Base-by-base conservation (phyloP, 2,113 vertebrate species). In the Cisticola juncidis region DNA sequence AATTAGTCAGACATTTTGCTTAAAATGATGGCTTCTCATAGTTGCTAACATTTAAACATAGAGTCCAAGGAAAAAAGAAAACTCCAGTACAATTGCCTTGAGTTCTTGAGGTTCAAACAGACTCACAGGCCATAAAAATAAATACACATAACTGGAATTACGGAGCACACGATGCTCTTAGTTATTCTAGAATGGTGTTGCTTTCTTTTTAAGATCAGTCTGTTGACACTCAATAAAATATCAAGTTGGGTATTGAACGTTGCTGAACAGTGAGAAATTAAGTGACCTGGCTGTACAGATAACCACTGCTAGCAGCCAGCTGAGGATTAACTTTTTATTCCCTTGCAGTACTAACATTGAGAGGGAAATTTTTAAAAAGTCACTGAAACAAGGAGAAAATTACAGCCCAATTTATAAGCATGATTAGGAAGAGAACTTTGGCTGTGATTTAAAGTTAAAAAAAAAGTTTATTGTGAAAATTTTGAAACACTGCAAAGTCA, bases 1-100 rank as follows among this genome's bases (percentile, higher is more conserved):
- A 14, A 21, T 0, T 19, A 45, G 2, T 24, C 12, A 47, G 12
- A n/a, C 2, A n/a, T 35, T 42, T 25, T 36, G 6, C 24, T 42
- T 31, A 1, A 64, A 62, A 62, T 31, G 3, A 7, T 42, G 13
- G 5, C 16, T n/a, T n/a, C n/a, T 28, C n/a, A 35, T n/a, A n/a
- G 4, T 5, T 47, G 18, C 3, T 21, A 45, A 17, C 12, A 54
- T 38, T 11, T 62, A 25, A 31, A 40, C 3, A 35, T 8, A 13
- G 0, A 14, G 12, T n/a, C 12, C 15, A 70, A 62, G 9, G 19
- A 18, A 47, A 47, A 62, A 38, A n/a, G 11, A 33, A 38, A 61
- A 22, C 6, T 70, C n/a, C 8, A 28, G 5, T n/a, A 70, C 6
- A 54, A 9, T 11, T 60, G 26, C 18, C 38, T 68, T 31, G 33